Base-by-base conservation (phyloP, 1,140 invertebrate genomes). In the Ips typographus region DNA sequence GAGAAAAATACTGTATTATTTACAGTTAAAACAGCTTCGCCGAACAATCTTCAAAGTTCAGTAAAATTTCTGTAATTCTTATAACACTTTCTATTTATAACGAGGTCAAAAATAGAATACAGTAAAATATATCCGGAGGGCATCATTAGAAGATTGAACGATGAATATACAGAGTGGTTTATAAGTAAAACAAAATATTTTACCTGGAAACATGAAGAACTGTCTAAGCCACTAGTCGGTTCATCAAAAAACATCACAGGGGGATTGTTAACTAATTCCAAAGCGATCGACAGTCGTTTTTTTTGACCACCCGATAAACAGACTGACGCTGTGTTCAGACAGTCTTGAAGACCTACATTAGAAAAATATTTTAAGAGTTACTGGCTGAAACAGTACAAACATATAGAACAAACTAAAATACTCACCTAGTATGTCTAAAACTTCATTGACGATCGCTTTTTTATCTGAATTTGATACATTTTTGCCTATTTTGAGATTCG, bases 241-340 rank as follows among this genome's bases (percentile, higher is more conserved):
- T 98, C 96, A 77, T 98, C 96, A 78, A 98, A 96, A 81, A 98
- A 97, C 91, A 98, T 95, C 38, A 98, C 90, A 47, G 95, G 94
- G 6, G 96, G 96, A 83, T 98, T 93, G 78, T 92, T 93, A 37
- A 94, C 90, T 73, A 93, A 83, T 80, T 93, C 91, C 75, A 93
- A 80, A 61, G 90, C 95, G 73, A 98, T 96, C 1, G 95, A 95
- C 47, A 98, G 82, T 58, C 96, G 86, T 80, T 98, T 98, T 63
- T 92, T 85, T 82, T 98, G 95, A 0, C 96, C 96, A 4, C 96
- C 96, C 37, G 94, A 96, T 7, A 98, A 84, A 75, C 89, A 90
- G 49, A 86, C 86, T 2, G 93, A 89, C 71, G 89, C 83, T 0
- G 93, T 96, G 74, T 94, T 87, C 64, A 85, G 86, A 53, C 93